phyloP scores from a whole-genome alignment of 2,113 vertebrate genomes.

The Oreotrochilus melanogaster region DNA sequence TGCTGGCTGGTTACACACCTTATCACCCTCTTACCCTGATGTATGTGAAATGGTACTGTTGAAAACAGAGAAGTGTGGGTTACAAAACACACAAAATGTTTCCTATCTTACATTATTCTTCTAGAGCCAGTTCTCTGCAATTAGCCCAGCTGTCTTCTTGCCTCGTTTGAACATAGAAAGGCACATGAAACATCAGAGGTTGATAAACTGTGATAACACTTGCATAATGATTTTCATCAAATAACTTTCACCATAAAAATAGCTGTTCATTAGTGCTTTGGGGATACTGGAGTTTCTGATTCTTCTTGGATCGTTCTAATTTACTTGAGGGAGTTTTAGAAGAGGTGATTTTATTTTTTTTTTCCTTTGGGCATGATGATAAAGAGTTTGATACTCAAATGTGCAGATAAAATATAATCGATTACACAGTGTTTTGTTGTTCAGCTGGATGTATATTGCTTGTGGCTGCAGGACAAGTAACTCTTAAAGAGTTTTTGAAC shows the following conservation, averaged over 20 bases:
- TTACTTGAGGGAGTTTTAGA: background rate
- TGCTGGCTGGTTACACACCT: background rate
- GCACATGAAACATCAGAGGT: background rate
- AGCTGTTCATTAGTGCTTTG: background rate
- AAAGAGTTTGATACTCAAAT: background rate
- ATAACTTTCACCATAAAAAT: slow-evolving; percentile 6
- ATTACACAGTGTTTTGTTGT: slow-evolving; percentile 1
- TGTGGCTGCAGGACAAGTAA: background rate
- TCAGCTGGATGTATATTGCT: background rate
- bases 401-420: background rate
- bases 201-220: slow-evolving; percentile 19
- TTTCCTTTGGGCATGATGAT: background rate
- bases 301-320: background rate
- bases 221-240: slow-evolving; percentile 8
- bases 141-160: background rate
- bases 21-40: background rate
- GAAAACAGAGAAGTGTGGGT: background rate
- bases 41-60: background rate
- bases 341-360: background rate
- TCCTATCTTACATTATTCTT: background rate
- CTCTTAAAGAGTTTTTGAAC: background rate
- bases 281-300: slow-evolving; percentile 15
- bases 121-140: background rate
- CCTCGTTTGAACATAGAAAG: slow-evolving; percentile 5
- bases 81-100: background rate